Conservation (phyloP, 92 coral and sea anemone species). For the Muricea muricata region DNA sequence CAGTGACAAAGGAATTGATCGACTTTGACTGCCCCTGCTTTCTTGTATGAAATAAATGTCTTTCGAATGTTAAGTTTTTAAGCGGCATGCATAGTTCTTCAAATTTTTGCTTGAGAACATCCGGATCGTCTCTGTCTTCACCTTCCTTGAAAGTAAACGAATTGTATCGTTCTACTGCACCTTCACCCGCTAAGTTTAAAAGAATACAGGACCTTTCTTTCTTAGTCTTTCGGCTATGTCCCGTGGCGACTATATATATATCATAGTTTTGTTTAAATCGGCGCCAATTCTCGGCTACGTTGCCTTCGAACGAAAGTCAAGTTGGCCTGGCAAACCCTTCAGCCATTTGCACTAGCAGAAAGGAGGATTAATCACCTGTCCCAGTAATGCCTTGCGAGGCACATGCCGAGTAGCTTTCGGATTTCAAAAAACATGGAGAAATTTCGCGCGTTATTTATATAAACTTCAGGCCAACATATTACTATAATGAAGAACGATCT, state of each 20-base stretch:
- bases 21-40: too few relatives aligned
- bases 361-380: too few relatives aligned
- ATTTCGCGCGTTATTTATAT: too few relatives aligned
- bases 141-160: neutral
- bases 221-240: neutral
- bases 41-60: constrained; percentile 1
- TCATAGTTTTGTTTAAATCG: neutral
- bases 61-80: constrained; percentile 11
- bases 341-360: too few relatives aligned
- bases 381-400: too few relatives aligned
- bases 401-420: too few relatives aligned
- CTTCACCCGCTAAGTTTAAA: neutral
- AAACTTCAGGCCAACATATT: too few relatives aligned
- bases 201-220: neutral
- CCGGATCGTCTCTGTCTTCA: neutral
- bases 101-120: neutral
- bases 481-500: too few relatives aligned
- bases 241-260: neutral
- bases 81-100: neutral
- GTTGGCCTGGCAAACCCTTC: neutral
- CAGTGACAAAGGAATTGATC: neutral
- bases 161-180: constrained; percentile 16
- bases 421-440: too few relatives aligned
- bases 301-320: neutral
- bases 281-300: constrained; percentile 17